Percentiles rank a stretch among this genome's conserved stretches.
Conservation (phyloP, 1,140 invertebrate genomes). For the Idris sp. region DNA sequence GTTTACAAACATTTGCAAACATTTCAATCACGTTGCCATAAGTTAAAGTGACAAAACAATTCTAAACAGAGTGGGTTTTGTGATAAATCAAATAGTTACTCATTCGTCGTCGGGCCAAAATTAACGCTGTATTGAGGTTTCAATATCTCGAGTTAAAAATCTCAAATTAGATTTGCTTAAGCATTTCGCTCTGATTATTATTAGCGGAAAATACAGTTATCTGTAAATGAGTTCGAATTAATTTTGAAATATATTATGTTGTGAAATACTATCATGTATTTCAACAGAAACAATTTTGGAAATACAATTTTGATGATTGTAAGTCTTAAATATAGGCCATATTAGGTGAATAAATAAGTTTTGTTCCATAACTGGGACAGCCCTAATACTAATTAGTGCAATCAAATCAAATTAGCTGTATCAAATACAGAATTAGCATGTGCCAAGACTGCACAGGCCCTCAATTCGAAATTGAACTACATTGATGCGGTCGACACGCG, state of each 20-base stretch:
- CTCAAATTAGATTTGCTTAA: no score
- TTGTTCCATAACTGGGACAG: conserved; percentile 35
- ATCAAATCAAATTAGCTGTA: conserved; percentile 55
- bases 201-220: no score
- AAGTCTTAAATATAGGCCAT: conserved; percentile 17
- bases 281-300: no score
- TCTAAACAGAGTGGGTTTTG: not conserved
- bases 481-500: conserved; percentile 50
- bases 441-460: conserved; percentile 19
- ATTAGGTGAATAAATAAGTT: conserved; percentile 17
- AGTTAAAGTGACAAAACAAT: conserved; percentile 5
- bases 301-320: no score
- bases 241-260: no score
- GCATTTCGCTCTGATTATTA: no score
- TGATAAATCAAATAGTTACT: no score
- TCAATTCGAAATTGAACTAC: conserved; percentile 45
- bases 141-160: no score
- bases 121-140: no score
- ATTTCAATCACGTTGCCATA: not conserved
- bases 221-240: no score
- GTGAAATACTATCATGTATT: no score
- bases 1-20: conserved; percentile 8
- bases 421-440: conserved; percentile 51
- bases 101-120: no score
- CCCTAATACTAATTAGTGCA: conserved; percentile 56